A percentile compares a stretch with the other conserved stretches of the same genome.
Evolutionary conservation across 2,888 invertebrate species (phyloP).

Genomic region (Ectemnius lituratus): DNA sequence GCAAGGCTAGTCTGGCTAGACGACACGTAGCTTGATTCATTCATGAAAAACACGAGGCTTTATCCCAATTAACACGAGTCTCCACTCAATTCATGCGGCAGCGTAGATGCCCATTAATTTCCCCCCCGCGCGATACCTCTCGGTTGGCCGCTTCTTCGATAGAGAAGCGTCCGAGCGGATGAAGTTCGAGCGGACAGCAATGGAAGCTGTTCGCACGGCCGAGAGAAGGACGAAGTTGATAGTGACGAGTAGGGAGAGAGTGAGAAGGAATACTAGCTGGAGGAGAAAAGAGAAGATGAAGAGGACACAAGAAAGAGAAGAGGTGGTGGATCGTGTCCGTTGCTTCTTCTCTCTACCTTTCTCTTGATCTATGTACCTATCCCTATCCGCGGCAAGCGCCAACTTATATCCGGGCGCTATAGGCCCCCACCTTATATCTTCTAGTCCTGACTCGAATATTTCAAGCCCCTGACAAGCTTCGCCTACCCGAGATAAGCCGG

Average conservation of each 20-base stretch:
- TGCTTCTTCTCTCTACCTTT: conserved; percentile 47
- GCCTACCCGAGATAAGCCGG: conserved; percentile 48
- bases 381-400: conserved; percentile 57
- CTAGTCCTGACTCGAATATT: conserved; percentile 49
- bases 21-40: conserved; percentile 65
- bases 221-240: conserved; percentile 8
- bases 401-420: conserved; percentile 54
- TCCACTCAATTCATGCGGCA: conserved; percentile 66
- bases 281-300: conserved; percentile 20
- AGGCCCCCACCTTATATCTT: conserved; percentile 51
- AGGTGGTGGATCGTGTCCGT: conserved; percentile 42
- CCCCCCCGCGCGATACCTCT: conserved; percentile 43
- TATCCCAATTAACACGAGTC: conserved; percentile 72
- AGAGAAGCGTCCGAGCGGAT: not conserved
- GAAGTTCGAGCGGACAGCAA: not conserved
- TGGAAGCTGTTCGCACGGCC: not conserved
- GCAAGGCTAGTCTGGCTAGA: conserved; percentile 47
- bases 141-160: conserved; percentile 43
- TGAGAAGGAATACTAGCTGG: conserved; percentile 12
- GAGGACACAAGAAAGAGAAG: conserved; percentile 6
- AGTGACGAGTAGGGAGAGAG: conserved; percentile 14
- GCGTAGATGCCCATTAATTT: conserved; percentile 65
- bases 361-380: conserved; percentile 61
- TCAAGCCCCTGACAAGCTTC: conserved; percentile 45
- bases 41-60: conserved; percentile 70